phyloP scores from a whole-genome alignment of 2,888 invertebrate species.

The Rotaria macrura region DNA sequence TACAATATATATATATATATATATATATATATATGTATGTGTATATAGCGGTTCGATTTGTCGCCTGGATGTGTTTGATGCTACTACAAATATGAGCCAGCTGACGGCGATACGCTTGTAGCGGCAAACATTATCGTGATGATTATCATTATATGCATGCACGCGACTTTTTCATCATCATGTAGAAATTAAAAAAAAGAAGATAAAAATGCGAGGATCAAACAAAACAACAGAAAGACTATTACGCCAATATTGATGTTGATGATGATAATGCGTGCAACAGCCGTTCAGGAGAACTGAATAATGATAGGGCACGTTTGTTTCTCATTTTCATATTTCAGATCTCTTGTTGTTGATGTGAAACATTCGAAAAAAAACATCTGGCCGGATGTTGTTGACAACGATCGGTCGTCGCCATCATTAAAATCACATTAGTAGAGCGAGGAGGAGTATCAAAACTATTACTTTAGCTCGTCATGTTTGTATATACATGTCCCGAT shows the following conservation, averaged over 20 bases:
- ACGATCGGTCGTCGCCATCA: not conserved
- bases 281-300: not conserved
- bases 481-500: not conserved
- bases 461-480: not conserved
- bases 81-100: not conserved
- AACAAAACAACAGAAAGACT: not conserved
- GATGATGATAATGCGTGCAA: conserved; percentile 8
- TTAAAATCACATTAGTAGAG: not conserved
- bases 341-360: not conserved
- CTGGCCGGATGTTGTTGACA: conserved; percentile 7
- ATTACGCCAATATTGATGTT: not conserved
- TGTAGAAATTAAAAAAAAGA: not conserved
- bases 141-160: not conserved
- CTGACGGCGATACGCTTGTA: conserved; percentile 8
- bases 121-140: conserved; percentile 2
- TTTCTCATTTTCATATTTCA: not conserved
- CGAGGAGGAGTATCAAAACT: not conserved
- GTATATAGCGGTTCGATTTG: not conserved
- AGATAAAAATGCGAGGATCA: not conserved
- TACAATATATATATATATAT: too few relatives aligned
- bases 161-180: conserved; percentile 11
- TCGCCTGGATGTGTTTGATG: not conserved
- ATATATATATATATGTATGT: not conserved
- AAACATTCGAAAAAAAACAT: not conserved
- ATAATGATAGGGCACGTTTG: not conserved